Evolutionary conservation across 1,140 invertebrate species (phyloP).

Genomic region (Seison nebaliae): DNA sequence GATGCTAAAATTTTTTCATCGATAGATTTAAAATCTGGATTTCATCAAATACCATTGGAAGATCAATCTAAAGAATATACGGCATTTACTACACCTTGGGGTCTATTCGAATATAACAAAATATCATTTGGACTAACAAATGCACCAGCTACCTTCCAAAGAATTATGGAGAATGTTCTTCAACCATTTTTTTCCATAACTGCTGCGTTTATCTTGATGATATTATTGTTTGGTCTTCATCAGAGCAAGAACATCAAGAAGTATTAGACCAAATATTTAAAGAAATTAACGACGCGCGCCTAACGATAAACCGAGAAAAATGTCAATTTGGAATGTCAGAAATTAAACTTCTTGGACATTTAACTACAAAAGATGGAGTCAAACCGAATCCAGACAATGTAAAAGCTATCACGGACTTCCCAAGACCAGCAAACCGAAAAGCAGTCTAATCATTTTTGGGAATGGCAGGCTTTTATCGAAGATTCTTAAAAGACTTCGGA

Average conservation of each 20-base stretch:
- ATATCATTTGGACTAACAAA: constrained; percentile 12
- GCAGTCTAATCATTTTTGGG: constrained; percentile 17
- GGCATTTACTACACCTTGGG: constrained; percentile 6
- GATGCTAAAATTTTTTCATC: not conserved
- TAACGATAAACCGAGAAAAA: constrained; percentile 14
- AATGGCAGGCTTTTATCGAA: constrained; percentile 13
- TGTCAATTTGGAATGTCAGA: constrained; percentile 11
- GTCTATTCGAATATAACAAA: constrained; percentile 5
- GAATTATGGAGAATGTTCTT: too few relatives aligned
- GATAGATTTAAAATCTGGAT: constrained; percentile 1
- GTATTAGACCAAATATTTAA: constrained; percentile 8
- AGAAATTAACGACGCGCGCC: constrained; percentile 13
- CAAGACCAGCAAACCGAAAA: constrained; percentile 18
- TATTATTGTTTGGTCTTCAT: constrained; percentile 4
- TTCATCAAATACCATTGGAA: constrained; percentile 1
- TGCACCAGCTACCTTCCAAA: constrained; percentile 12
- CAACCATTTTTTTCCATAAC: too few relatives aligned
- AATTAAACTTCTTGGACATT: constrained; percentile 15
- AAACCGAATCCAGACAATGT: constrained; percentile 19
- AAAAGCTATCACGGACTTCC: constrained; percentile 19
- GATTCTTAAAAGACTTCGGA: constrained; percentile 9
- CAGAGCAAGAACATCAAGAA: not conserved
- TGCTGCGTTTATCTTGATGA: constrained; percentile 7
- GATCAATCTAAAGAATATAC: constrained; percentile 3
- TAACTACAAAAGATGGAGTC: constrained; percentile 20